phyloP scores from a whole-genome alignment of 2,797 vertebrate genomes.

The Mycteria americana region DNA sequence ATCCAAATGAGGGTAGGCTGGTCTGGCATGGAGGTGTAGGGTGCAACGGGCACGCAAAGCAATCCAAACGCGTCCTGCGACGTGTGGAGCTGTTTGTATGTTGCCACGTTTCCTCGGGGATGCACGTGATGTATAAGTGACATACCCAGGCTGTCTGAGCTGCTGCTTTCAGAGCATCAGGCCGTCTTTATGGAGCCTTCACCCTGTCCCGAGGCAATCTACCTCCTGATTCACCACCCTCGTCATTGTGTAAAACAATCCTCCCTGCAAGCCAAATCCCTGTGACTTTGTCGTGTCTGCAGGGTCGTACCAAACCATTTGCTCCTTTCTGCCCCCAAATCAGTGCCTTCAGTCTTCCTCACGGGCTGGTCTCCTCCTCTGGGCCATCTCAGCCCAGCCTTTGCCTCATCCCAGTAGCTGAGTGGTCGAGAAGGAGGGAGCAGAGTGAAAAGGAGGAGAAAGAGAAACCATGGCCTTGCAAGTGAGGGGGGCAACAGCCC shows the following conservation, averaged over 20 bases:
- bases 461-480: background rate
- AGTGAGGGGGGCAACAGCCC: background rate
- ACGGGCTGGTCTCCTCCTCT: background rate
- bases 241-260: background rate
- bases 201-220: too few species aligned
- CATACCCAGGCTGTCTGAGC: background rate
- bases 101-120: background rate
- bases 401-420: background rate
- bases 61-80: accelerated
- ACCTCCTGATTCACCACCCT: background rate
- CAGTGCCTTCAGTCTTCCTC: background rate
- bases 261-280: background rate
- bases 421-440: background rate
- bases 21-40: background rate
- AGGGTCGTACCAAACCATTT: too few species aligned
- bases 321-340: background rate
- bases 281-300: too few species aligned
- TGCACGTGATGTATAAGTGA: accelerated
- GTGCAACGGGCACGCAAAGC: background rate
- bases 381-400: background rate
- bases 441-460: background rate
- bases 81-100: too few species aligned
- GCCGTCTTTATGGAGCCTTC: background rate
- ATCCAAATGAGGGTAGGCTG: background rate
- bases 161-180: background rate